Percentiles rank a stretch among this genome's conserved stretches.
Evolutionary conservation across 1,140 invertebrate species (phyloP).

Genomic region (Limonius californicus): DNA sequence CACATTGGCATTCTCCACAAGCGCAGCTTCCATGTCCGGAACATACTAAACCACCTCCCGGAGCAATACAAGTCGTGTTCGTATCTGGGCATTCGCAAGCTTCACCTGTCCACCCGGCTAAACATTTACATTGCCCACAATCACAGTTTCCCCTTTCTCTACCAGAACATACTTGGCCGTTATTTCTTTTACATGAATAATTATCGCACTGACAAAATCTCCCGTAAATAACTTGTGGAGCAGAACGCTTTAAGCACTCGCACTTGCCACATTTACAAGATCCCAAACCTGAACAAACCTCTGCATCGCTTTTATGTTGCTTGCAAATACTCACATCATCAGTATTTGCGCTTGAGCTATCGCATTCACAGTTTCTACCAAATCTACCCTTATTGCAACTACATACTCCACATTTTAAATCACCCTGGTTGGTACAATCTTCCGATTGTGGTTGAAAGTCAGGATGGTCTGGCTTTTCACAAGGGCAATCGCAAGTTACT

Average conservation of each 20-base stretch:
- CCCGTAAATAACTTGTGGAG: constrained; percentile 61
- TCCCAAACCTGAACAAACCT: constrained; percentile 50
- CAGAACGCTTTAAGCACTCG: constrained; percentile 60
- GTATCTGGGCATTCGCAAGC: constrained; percentile 78
- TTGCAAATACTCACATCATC: constrained; percentile 29
- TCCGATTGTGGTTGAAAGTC: constrained; percentile 53
- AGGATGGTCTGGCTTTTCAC: constrained; percentile 62
- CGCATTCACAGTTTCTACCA: constrained; percentile 84
- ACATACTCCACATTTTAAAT: constrained; percentile 84
- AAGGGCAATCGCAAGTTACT: constrained; percentile 87
- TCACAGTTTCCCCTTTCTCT: constrained; percentile 32
- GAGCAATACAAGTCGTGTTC: constrained; percentile 72
- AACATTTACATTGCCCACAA: constrained; percentile 64
- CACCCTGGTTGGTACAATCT: constrained; percentile 64
- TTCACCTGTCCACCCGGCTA: constrained; percentile 71
- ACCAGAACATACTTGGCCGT: constrained; percentile 27
- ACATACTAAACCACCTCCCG: constrained; percentile 59
- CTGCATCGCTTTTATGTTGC: constrained; percentile 1
- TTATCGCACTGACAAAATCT: constrained; percentile 92
- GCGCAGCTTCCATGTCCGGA: constrained; percentile 61
- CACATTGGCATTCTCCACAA: constrained; percentile 84
- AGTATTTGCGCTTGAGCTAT: constrained; percentile 16
- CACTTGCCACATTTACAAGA: constrained; percentile 79
- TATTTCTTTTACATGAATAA: constrained; percentile 81
- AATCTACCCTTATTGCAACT: constrained; percentile 73